Evolutionary conservation across 2,113 vertebrate species (phyloP).

Genomic region (Mesoclemmys tuberculata): DNA sequence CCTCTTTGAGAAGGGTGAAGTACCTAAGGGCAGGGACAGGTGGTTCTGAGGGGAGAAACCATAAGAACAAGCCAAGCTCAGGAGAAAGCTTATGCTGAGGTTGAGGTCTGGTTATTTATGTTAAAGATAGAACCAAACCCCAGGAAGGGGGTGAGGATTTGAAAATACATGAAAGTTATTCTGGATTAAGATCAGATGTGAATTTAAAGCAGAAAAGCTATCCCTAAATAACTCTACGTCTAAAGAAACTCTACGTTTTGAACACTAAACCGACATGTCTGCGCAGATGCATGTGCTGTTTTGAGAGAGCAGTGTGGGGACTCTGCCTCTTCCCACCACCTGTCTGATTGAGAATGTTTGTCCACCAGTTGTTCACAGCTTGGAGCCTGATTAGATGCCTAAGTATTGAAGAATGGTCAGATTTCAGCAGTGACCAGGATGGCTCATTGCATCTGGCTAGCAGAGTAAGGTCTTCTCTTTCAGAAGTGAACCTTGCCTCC

Average conservation of each 20-base stretch:
- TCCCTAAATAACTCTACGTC: neutral
- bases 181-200: neutral
- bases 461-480: neutral
- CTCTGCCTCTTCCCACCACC: rapidly evolving
- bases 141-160: rapidly evolving
- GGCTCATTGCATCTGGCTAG: neutral
- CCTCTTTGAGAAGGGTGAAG: neutral
- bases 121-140: neutral
- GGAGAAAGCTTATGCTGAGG: neutral
- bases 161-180: rapidly evolving
- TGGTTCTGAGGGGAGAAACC: neutral
- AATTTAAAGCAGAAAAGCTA: neutral
- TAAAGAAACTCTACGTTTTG: neutral
- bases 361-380: neutral
- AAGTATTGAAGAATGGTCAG: rapidly evolving
- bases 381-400: rapidly evolving
- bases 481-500: rapidly evolving
- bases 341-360: neutral
- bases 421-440: neutral
- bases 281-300: neutral
- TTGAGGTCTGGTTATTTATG: neutral
- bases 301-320: rapidly evolving
- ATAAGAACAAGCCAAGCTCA: neutral
- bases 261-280: neutral
- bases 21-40: neutral